Evolutionary conservation across 2,888 invertebrate species (phyloP).

Genomic region (Pseudococcus viburni): DNA sequence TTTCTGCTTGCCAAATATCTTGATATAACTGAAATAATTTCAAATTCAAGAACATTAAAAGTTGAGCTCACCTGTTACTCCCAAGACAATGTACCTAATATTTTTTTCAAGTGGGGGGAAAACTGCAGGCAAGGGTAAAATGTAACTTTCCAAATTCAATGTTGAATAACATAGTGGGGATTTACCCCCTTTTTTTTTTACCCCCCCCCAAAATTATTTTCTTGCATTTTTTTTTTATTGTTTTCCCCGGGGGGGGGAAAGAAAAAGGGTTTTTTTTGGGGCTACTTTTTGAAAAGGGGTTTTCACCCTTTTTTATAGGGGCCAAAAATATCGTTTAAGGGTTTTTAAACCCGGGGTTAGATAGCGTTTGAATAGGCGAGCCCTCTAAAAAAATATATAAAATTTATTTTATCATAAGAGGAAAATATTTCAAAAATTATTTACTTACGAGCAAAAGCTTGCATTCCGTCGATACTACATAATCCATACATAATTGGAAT

Average conservation of each 20-base stretch:
- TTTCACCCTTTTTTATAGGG: not conserved
- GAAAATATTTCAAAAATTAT: no score
- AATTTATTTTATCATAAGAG: no score
- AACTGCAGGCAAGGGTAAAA: no score
- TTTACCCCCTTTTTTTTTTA: no score
- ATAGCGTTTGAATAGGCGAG: not conserved
- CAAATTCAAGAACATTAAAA: no score
- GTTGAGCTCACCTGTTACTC: no score
- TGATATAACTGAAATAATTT: not conserved
- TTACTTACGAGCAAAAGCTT: slow-evolving; percentile 7
- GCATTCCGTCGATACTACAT: slow-evolving; percentile 6
- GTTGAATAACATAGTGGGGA: no score
- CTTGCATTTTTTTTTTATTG: not conserved
- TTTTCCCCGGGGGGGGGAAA: not conserved
- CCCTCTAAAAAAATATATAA: not conserved
- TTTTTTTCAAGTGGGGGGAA: no score
- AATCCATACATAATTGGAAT: not conserved
- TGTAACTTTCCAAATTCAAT: no score
- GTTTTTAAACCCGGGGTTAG: not conserved
- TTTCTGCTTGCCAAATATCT: slow-evolving; percentile 3
- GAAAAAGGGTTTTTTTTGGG: not conserved
- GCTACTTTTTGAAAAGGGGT: not conserved
- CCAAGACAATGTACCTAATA: not conserved
- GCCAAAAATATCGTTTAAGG: not conserved
- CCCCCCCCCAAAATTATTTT: no score